Evolutionary conservation across 35 echinoderm and acorn worm species (phyloP), one percentile per base, ranked within the genome.

Genomic region (Patiria miniata): DNA sequence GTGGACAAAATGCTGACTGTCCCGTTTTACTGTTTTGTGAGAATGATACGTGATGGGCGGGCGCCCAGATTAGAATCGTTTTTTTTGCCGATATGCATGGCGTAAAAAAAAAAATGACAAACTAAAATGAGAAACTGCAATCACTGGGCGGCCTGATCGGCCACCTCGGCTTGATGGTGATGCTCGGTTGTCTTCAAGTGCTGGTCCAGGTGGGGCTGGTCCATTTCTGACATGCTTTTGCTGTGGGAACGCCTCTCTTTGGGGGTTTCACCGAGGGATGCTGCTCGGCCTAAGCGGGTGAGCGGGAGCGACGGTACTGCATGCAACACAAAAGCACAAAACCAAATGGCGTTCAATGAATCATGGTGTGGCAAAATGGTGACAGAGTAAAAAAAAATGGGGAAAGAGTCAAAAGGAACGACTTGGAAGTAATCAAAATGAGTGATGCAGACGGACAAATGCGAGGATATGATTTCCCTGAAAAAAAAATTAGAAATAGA

Each of bases 261-360:
- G 22, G 90, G 84, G 59, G 90, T 92, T 68, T 82, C 90, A 55
- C 90, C 90, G 68, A 92, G 78, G 5, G 90, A 92, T 57, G 85
- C 90, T 51, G 85, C 79, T 40, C 90, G 73, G 61, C 90, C 90
- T 58, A 92, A 59, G 52, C 90, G 86, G 59, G 84, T 52, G 23
- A 92, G 78, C 12, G 90, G 90, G 54, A 87, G 65, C 58, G 81
- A 83, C 80, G 85, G 69, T 53, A 92, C 90, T 87, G 55, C 36
- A 38, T 61, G 65, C 65, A 73, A 73, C 65, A 73, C 65, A 73
- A 73, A n/a, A 47, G 34, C 33, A 60, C 53, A 60, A 37, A 58
- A 37, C n/a, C 53, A 84, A 84, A 58, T 2, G 14, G 29, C 53
- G n/a, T 80, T 28, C 22, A 23, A 37, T 42, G 28, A 40, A 80